A percentile compares a stretch with the other conserved stretches of the same genome.
Evolutionary conservation across 1,140 invertebrate species (phyloP).

Genomic region (Meteorus sp.): DNA sequence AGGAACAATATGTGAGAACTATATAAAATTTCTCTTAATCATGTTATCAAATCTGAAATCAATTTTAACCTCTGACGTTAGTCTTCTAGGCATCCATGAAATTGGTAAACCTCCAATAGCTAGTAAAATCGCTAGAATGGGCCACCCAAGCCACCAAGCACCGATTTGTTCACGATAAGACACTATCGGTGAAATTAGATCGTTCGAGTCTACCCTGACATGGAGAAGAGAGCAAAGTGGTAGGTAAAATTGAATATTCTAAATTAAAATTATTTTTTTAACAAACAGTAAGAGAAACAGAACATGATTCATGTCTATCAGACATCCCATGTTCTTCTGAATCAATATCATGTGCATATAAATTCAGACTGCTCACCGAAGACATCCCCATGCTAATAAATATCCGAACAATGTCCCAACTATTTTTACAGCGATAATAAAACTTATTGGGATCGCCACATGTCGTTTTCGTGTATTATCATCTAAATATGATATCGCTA

Average conservation of each 20-base stretch:
- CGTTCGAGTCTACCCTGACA: conserved; percentile 47
- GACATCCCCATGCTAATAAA: conserved; percentile 52
- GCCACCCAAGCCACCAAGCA: conserved; percentile 56
- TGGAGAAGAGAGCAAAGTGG: conserved; percentile 19
- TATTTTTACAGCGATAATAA: conserved; percentile 47
- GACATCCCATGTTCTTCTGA: not conserved
- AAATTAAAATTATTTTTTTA: no score
- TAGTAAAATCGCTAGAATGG: conserved; percentile 45
- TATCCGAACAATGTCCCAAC: conserved; percentile 53
- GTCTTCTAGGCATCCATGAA: conserved; percentile 51
- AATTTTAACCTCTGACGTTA: conserved; percentile 48
- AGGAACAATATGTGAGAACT: conserved; percentile 5
- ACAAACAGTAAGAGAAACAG: no score
- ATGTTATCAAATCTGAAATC: conserved; percentile 6
- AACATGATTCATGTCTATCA: not conserved
- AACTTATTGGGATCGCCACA: conserved; percentile 57
- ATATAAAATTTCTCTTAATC: no score
- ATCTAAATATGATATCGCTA: conserved; percentile 70
- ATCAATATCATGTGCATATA: no score
- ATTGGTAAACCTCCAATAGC: conserved; percentile 44
- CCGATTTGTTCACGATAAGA: conserved; percentile 51
- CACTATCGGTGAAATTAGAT: conserved; percentile 36
- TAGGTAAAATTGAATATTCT: no score
- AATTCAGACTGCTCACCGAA: no score
- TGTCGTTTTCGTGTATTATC: conserved; percentile 67